Evolutionary conservation across 53 echinoderm and acorn worm genomes (phyloP), one percentile per base, ranked within the genome.

Genomic region (Actinopyga echinites): DNA sequence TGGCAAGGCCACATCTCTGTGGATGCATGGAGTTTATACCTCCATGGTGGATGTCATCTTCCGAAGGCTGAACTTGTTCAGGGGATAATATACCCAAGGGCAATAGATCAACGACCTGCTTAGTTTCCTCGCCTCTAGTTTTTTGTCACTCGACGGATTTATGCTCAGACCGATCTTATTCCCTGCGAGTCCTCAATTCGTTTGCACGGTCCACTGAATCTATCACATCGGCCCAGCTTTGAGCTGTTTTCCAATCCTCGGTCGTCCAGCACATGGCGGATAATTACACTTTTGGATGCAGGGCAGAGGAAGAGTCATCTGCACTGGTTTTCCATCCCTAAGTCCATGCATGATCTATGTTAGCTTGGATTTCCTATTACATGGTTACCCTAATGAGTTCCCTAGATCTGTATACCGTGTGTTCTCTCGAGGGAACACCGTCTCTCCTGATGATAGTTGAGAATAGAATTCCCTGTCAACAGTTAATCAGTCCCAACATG

Each of bases 11-110:
- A 49, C 49, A 49, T 40, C 7, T 49, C 49, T 15, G 13, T 49
- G n/a, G n/a, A 15, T 49, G 49, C 49, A 49, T 15, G 17, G 13
- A 49, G 49, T 49, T 15, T 49, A n/a, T n/a, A n/a, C n/a, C n/a
- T n/a, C n/a, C n/a, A n/a, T n/a, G n/a, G n/a, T n/a, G n/a, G n/a
- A n/a, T n/a, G n/a, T n/a, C n/a, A n/a, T n/a, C n/a, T 17, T 49
- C 49, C 17, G 17, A 49, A 6, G 49, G 49, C 25, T 71, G 71
- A 71, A 21, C 11, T 43, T 40, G 69, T 37, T 69, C 20, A 21
- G 78, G 33, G 78, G 78, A 55, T 78, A 78, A 78, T 78, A 78
- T 78, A 78, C 55, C 78, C 57, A 78, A 32, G 78, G 78, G 78
- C 78, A 78, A 78, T 78, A 78, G 78, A 71, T 71, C 71, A 71